Percentiles rank a stretch among this genome's conserved stretches.
Evolutionary conservation across 2,888 invertebrate genomes (phyloP).

Genomic region (Orthosia incerta): DNA sequence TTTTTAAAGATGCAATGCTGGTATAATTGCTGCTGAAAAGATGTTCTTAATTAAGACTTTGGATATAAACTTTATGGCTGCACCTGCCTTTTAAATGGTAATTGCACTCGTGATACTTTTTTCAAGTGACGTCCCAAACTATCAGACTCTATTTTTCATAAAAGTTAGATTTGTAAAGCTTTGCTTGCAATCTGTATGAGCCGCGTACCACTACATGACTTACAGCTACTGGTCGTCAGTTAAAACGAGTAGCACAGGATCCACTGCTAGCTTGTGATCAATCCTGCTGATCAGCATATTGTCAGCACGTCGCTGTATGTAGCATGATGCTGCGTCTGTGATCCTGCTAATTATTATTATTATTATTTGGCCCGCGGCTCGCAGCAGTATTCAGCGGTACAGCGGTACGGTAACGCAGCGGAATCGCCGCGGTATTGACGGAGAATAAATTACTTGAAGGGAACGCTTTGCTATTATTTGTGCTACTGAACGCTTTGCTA

Average conservation of each 20-base stretch:
- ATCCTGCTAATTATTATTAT: conserved; percentile 77
- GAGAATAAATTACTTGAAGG: conserved; percentile 45
- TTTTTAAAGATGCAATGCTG: conserved; percentile 32
- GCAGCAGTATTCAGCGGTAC: conserved; percentile 28
- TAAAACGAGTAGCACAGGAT: conserved; percentile 20
- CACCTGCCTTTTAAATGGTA: conserved; percentile 12
- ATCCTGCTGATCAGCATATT: conserved; percentile 32
- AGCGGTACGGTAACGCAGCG: conserved; percentile 24
- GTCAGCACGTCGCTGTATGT: conserved; percentile 30
- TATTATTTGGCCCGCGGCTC: conserved; percentile 76
- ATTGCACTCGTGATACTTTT: conserved; percentile 24
- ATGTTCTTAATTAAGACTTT: conserved; percentile 33
- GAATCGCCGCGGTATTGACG: conserved; percentile 17
- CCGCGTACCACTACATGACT: background rate
- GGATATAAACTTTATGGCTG: conserved; percentile 4
- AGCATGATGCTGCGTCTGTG: conserved; percentile 36
- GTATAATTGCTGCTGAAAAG: conserved; percentile 40
- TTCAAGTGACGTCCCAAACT: conserved; percentile 21
- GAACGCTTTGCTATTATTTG: conserved; percentile 4
- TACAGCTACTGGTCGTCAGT: conserved; percentile 3
- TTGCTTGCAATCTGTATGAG: conserved; percentile 2
- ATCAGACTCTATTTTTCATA: background rate
- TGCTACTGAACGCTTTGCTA: background rate
- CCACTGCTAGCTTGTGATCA: conserved; percentile 28
- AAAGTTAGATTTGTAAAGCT: conserved; percentile 27